A percentile compares a stretch with the other conserved stretches of the same genome.
These are phyloP conservation scores for Nemotelus pantherinus DNA, from an alignment of 2,888 invertebrate genomes.

Conservation along the genomic window DNA sequence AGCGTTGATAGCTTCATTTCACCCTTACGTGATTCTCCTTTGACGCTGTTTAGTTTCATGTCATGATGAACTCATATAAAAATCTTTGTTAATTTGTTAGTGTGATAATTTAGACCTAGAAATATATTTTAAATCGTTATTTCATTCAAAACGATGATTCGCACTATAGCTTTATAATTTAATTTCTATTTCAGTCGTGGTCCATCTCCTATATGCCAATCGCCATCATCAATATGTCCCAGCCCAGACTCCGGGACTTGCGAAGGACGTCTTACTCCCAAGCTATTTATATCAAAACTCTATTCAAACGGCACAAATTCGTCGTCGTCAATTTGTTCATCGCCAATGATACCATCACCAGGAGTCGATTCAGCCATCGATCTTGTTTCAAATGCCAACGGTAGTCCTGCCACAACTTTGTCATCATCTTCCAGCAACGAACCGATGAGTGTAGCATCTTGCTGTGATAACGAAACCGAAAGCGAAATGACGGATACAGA, in stretches of 20 bases:
- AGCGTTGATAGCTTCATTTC: too few species aligned
- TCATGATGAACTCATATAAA: too few species aligned
- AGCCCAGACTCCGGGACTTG: constrained; percentile 64
- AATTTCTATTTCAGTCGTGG: constrained; percentile 57
- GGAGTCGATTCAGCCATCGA: constrained; percentile 53
- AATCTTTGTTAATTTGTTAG: too few species aligned
- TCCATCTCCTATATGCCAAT: constrained; percentile 64
- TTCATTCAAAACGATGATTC: too few species aligned
- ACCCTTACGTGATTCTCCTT: too few species aligned
- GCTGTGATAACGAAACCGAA: constrained; percentile 35
- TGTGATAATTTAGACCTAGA: too few species aligned
- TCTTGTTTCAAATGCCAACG: constrained; percentile 48
- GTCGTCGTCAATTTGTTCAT: constrained; percentile 61
- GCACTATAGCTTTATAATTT: too few species aligned
- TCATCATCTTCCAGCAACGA: constrained; percentile 57
- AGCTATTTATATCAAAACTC: constrained; percentile 63
- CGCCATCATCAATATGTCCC: constrained; percentile 64
- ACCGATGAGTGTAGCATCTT: constrained; percentile 54
- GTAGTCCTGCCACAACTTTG: constrained; percentile 52
- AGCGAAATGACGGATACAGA: constrained; percentile 46
- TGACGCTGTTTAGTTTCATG: too few species aligned
- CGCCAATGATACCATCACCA: constrained; percentile 56
- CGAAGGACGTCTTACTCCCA: constrained; percentile 65
- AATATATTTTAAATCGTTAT: too few species aligned
- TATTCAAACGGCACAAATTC: constrained; percentile 59